Evolutionary conservation across 1,140 invertebrate genomes (phyloP).

Genomic region (Rhopalosiphum padi): DNA sequence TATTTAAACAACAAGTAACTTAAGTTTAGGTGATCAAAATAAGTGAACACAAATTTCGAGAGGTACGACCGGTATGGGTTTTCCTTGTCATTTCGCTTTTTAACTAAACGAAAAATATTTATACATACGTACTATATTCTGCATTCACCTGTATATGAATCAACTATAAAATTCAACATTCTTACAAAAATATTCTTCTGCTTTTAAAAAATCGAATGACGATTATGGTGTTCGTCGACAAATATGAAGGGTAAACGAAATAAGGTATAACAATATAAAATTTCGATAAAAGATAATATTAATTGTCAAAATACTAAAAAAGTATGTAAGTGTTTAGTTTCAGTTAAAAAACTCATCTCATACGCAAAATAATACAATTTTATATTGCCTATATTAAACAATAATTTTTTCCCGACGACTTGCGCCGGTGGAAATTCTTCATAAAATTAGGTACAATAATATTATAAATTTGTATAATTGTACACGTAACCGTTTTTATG

Average conservation of each 20-base stretch:
- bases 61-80: too few species aligned
- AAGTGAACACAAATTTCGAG: too few species aligned
- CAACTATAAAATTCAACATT: too few species aligned
- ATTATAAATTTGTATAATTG: neutral
- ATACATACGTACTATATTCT: too few species aligned
- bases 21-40: neutral
- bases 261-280: neutral
- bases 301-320: neutral
- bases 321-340: too few species aligned
- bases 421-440: neutral
- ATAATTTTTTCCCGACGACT: neutral
- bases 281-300: neutral
- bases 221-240: neutral
- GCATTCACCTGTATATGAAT: too few species aligned
- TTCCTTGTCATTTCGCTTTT: too few species aligned
- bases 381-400: neutral
- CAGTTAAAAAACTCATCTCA: neutral
- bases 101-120: too few species aligned
- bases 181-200: too few species aligned
- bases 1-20: neutral
- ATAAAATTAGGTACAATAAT: neutral
- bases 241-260: neutral
- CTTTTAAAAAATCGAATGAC: neutral
- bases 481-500: neutral
- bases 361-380: neutral